A percentile compares a stretch with the other conserved stretches of the same genome.
These are phyloP conservation scores for Oreotrochilus melanogaster DNA, from an alignment of 2,113 vertebrate genomes.

Conservation along the genomic window DNA sequence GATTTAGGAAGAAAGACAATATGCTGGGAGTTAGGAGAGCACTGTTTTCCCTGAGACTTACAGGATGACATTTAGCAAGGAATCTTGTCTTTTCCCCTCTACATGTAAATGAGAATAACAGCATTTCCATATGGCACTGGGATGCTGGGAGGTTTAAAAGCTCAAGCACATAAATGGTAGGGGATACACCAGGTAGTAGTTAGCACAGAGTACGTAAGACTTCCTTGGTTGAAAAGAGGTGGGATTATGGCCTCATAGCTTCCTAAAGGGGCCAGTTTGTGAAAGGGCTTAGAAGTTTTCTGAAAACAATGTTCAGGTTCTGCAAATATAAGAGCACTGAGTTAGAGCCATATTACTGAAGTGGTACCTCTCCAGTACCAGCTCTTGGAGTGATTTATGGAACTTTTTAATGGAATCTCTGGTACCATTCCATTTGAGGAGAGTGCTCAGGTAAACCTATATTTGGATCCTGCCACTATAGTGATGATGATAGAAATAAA, in stretches of 20 bases:
- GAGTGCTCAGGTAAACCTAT: neutral
- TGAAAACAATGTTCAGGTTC: neutral
- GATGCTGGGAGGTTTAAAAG: neutral
- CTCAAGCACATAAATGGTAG: neutral
- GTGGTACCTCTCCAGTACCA: neutral
- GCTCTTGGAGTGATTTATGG: neutral
- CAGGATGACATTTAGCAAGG: neutral
- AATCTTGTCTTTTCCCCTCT: neutral
- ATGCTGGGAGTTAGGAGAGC: neutral
- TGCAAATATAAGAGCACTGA: neutral
- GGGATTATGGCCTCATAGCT: neutral
- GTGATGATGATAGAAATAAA: neutral
- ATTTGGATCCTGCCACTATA: neutral
- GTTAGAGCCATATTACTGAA: neutral
- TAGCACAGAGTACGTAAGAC: neutral
- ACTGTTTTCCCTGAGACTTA: neutral
- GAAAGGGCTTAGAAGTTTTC: neutral
- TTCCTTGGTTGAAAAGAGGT: neutral
- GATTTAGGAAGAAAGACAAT: neutral
- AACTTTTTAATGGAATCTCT: neutral
- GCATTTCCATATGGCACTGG: neutral
- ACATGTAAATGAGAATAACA: neutral
- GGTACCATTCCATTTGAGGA: neutral
- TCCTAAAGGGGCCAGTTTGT: neutral
- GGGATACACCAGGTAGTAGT: neutral